phyloP scores from a whole-genome alignment of 2,888 invertebrate genomes.

The Harpalus rufipes region DNA sequence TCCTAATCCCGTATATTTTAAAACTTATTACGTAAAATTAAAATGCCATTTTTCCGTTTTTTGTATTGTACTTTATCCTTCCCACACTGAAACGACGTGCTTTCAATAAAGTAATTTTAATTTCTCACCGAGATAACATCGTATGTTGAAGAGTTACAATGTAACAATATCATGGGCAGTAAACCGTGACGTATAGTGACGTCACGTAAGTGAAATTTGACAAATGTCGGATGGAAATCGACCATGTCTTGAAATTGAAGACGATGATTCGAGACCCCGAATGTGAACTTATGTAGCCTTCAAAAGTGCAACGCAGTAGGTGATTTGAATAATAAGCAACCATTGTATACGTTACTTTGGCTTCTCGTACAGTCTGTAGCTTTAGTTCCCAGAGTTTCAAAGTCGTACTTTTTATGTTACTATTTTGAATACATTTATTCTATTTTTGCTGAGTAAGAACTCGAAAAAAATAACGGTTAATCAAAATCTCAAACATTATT shows the following conservation, averaged over 20 bases:
- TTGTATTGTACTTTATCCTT: constrained; percentile 12
- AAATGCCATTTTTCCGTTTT: constrained; percentile 15
- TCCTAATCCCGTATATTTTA: constrained; percentile 20
- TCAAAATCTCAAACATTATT: no score
- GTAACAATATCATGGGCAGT: neutral
- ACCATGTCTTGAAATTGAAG: neutral
- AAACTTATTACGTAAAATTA: constrained; percentile 33
- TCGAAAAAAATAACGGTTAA: no score
- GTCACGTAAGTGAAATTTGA: constrained; percentile 13
- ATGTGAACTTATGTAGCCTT: constrained; percentile 65
- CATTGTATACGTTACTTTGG: constrained; percentile 57
- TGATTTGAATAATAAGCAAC: constrained; percentile 66
- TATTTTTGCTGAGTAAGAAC: no score
- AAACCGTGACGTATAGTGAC: constrained; percentile 14
- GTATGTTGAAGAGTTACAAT: constrained; percentile 8
- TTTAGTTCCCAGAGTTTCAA: constrained; percentile 11
- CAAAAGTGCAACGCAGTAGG: constrained; percentile 65
- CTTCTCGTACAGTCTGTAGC: neutral
- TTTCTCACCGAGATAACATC: constrained; percentile 14
- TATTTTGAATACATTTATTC: neutral
- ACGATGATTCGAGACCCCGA: constrained; percentile 27
- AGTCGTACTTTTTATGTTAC: neutral
- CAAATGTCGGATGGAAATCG: constrained; percentile 13
- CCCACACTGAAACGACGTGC: constrained; percentile 10
- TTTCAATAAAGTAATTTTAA: constrained; percentile 48